Base-by-base conservation (phyloP, 2,113 vertebrate genomes). In the Pundamilia nyererei region DNA sequence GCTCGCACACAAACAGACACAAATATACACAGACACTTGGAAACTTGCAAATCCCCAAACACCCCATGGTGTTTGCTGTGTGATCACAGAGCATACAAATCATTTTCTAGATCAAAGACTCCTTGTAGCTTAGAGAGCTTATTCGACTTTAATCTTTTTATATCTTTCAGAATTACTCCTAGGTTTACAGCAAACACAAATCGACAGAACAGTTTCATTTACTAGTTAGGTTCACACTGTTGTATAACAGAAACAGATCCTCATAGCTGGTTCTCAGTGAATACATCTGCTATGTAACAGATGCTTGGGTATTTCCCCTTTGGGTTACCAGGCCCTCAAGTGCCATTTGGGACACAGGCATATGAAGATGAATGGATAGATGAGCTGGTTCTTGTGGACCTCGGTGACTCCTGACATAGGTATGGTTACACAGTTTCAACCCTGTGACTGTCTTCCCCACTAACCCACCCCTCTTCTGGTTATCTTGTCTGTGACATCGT, bases 291-390 rank as follows among this genome's bases (percentile, higher is more conserved):
- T 90, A 40, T 40, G 11, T 51, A 77, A 77, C 45, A 77, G 45
- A 17, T 65, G 70, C 80, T 49, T 38, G 84, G 38, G 49, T 79
- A 53, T 29, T 82, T 89, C 70, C 62, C 79, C 62, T 83, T 80
- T 68, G 90, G 82, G 90, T 83, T 80, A 85, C 83, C 31, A 58
- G 58, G 81, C 84, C 83, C 90, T 94, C 88, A 77, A 80, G 26
- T 89, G 87, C 87, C 92, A 87, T 89, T 91, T 79, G 86, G 87
- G 94, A 94, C 56, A 65, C 56, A 19, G 82, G 17, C 79, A 87
- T 89, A 96, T 96, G 94, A 96, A 95, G 94, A 96, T 91, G 88
- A 94, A 96, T 95, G 90, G 83, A 84, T 33, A 87, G 79, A 93
- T 95, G 93, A 95, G 95, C 87, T 92, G 90, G 95, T 93, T 93